phyloP scores from a whole-genome alignment of 2,888 invertebrate genomes.

The Melinaea menophilus region DNA sequence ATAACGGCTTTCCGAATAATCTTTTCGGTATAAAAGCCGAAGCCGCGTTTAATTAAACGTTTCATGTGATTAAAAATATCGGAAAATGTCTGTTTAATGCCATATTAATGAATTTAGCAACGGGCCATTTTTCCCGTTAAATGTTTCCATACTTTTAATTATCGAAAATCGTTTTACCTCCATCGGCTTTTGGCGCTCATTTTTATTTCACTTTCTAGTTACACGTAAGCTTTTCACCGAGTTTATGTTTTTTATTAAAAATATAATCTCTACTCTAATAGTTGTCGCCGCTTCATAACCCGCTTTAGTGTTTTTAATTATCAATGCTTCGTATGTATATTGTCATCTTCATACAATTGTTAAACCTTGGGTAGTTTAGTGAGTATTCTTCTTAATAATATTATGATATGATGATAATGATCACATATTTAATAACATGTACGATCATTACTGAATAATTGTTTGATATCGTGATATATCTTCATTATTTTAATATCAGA shows the following conservation, averaged over 20 bases:
- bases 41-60: slow-evolving; percentile 35
- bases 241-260: not conserved
- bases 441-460: not conserved
- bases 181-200: not conserved
- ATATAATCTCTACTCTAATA: not conserved
- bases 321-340: no score
- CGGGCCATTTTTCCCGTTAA: slow-evolving; percentile 22
- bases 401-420: no score
- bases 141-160: slow-evolving; percentile 5
- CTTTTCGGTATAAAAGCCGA: slow-evolving; percentile 33
- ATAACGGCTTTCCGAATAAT: slow-evolving; percentile 29
- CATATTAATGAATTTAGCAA: slow-evolving; percentile 29
- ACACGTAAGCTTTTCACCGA: not conserved
- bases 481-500: slow-evolving; percentile 15
- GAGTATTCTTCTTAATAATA: no score
- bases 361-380: no score
- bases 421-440: no score
- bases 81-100: slow-evolving; percentile 29
- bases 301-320: no score
- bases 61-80: slow-evolving; percentile 39
- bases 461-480: not conserved
- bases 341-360: no score
- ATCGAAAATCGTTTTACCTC: slow-evolving; percentile 3
- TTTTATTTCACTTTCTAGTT: slow-evolving; percentile 4
- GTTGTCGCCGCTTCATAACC: not conserved